phyloP scores from a whole-genome alignment of 2,113 vertebrate genomes.

The Corydoras maculifer region DNA sequence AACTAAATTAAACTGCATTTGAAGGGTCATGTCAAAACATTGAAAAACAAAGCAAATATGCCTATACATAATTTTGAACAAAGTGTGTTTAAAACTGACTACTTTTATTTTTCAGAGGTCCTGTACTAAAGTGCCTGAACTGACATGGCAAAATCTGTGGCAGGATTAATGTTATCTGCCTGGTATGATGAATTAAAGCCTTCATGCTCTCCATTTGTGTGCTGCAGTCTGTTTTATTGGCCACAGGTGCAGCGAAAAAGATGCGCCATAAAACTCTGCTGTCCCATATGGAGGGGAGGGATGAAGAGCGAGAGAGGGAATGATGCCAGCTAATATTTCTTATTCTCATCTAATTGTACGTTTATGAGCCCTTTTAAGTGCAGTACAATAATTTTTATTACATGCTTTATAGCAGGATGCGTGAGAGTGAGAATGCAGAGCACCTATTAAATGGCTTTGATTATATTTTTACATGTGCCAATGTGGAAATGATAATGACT shows the following conservation, averaged over 20 bases:
- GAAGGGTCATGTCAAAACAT: no score
- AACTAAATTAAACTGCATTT: no score
- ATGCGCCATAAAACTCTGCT: conserved; percentile 31
- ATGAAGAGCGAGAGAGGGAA: not conserved
- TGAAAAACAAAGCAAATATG: no score
- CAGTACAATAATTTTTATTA: conserved; percentile 67
- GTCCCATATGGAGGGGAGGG: conserved; percentile 4
- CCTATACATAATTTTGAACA: no score
- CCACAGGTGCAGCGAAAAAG: conserved; percentile 22
- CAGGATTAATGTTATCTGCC: not conserved
- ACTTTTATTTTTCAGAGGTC: no score
- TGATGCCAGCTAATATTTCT: conserved; percentile 48
- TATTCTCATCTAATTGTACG: conserved; percentile 63
- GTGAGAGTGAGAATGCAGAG: conserved; percentile 21
- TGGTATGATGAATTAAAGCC: not conserved
- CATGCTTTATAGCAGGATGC: conserved; percentile 56
- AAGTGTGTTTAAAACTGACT: no score
- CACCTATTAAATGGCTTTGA: conserved; percentile 56
- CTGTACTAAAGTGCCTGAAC: no score
- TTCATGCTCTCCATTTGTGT: conserved; percentile 6
- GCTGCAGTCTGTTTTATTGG: conserved; percentile 24
- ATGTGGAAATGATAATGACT: conserved; percentile 61
- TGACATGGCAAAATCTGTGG: not conserved
- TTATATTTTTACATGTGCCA: conserved; percentile 66
- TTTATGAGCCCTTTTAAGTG: conserved; percentile 58